These are phyloP conservation scores for Melitaea athalia DNA, from an alignment of 2,888 invertebrate genomes.

Conservation along the genomic window DNA sequence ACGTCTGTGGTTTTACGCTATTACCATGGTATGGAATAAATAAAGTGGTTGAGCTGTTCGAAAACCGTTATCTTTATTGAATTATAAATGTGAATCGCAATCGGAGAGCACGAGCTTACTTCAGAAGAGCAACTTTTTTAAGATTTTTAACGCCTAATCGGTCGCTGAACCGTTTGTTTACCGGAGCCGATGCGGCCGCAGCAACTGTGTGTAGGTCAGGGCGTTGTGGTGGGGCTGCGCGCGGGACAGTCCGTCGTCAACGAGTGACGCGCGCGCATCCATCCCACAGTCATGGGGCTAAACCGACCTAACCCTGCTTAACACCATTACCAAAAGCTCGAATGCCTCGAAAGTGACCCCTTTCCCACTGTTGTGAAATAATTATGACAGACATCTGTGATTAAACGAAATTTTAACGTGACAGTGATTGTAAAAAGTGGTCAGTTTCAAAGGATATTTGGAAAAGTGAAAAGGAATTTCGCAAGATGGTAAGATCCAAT, in stretches of 20 bases:
- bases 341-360: conserved; percentile 67
- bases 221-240: conserved; percentile 60
- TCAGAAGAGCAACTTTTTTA: conserved; percentile 53
- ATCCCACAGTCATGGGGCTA: conserved; percentile 62
- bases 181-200: conserved; percentile 65
- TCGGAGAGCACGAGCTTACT: conserved; percentile 48
- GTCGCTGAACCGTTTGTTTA: conserved; percentile 81
- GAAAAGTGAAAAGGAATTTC: conserved; percentile 38
- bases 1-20: conserved; percentile 56
- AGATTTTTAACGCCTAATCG: conserved; percentile 67
- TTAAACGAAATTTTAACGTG: conserved; percentile 54
- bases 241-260: conserved; percentile 61
- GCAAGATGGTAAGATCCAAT: conserved; percentile 33
- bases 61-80: conserved; percentile 75
- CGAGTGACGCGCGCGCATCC: conserved; percentile 62
- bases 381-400: conserved; percentile 67
- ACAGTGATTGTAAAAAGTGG: conserved; percentile 67
- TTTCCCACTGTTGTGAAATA: conserved; percentile 60
- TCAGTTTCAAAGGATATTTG: conserved; percentile 61
- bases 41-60: conserved; percentile 65
- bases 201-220: conserved; percentile 74
- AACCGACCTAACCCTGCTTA: conserved; percentile 50
- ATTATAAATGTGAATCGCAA: conserved; percentile 69
- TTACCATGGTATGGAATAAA: conserved; percentile 64
- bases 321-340: conserved; percentile 52